Base-by-base conservation (phyloP, 2,113 vertebrate genomes). In the Hypocryptadius cinnamomeus region DNA sequence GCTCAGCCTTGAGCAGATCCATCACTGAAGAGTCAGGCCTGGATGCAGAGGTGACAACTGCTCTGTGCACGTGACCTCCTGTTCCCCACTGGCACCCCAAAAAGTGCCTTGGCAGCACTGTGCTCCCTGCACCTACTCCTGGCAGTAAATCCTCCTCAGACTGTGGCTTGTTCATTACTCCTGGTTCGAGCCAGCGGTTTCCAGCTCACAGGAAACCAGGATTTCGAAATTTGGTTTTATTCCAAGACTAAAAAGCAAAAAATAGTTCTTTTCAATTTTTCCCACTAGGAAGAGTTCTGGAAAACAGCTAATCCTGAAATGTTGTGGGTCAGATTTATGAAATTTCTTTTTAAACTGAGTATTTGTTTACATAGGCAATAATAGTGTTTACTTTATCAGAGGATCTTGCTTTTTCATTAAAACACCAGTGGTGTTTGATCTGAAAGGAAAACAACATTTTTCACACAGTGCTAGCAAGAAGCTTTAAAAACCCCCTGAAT, bases 151-250 rank as follows among this genome's bases (percentile, higher is more conserved):
- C 69, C 44, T 37, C 27, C 64, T 74, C 92, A 87, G 83, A 23
- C 95, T 56, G 80, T 10, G 80, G 69, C 44, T 42, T 85, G 80
- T 37, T 95, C 53, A 1, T 65, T 69, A 35, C 77, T 91, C 86
- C 94, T 48, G 73, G 31, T 53, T 72, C 19, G 4, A 96, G 94
- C 78, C 90, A 96, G 95, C 0, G 9, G 86, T 94, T 95, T 96
- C 96, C 90, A 95, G 95, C 17, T 92, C 88, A 93, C 92, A 93
- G 95, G 96, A 96, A 96, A 95, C 90, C 90, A 94, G 92, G 86
- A 84, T 94, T 92, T 74, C 80, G 33, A 90, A 94, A 79, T 69
- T 45, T 94, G 96, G 77, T 33, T 72, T 76, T 37, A 81, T 74
- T 96, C 95, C 96, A 96, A 84, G 59, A 89, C 44, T 11, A 68